Conservation (phyloP, 2,888 invertebrate genomes). For the Ommatoiulus sabulosus region DNA sequence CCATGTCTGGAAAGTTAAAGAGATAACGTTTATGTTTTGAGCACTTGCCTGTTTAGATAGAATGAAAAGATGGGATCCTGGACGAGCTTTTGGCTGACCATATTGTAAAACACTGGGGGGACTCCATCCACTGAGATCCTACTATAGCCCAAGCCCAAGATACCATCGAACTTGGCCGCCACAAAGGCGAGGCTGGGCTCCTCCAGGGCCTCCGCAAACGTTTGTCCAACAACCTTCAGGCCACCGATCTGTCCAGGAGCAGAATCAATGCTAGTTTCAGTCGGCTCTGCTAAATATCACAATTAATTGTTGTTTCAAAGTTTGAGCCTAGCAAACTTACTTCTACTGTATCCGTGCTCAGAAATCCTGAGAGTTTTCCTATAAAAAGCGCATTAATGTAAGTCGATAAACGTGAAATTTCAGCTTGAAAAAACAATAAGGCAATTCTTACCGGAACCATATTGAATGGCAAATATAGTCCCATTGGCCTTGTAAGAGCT, state of each 20-base stretch:
- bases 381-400: background rate
- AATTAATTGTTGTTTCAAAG: background rate
- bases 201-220: slow-evolving; percentile 94
- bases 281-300: background rate
- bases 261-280: background rate
- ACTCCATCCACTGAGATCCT: slow-evolving; percentile 93
- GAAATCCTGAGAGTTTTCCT: slow-evolving; percentile 88
- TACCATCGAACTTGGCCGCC: slow-evolving; percentile 99
- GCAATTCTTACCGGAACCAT: slow-evolving; percentile 84
- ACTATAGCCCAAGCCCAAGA: slow-evolving; percentile 92
- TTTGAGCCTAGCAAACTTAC: slow-evolving; percentile 72
- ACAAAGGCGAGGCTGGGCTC: slow-evolving; percentile 97
- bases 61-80: slow-evolving; percentile 88
- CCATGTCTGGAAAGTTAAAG: background rate
- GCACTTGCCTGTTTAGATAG: slow-evolving; percentile 82
- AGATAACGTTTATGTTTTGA: no score
- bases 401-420: background rate
- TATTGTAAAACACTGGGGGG: slow-evolving; percentile 90
- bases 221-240: slow-evolving; percentile 80
- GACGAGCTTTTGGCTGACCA: slow-evolving; percentile 80
- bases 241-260: slow-evolving; percentile 76
- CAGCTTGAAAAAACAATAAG: background rate
- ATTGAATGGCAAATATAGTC: slow-evolving; percentile 90
- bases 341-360: slow-evolving; percentile 88
- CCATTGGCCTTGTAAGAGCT: slow-evolving; percentile 87